Percentiles rank a stretch among this genome's conserved stretches.
Conservation (phyloP, 2,888 invertebrate genomes). For the Tenthredo mesomela region DNA sequence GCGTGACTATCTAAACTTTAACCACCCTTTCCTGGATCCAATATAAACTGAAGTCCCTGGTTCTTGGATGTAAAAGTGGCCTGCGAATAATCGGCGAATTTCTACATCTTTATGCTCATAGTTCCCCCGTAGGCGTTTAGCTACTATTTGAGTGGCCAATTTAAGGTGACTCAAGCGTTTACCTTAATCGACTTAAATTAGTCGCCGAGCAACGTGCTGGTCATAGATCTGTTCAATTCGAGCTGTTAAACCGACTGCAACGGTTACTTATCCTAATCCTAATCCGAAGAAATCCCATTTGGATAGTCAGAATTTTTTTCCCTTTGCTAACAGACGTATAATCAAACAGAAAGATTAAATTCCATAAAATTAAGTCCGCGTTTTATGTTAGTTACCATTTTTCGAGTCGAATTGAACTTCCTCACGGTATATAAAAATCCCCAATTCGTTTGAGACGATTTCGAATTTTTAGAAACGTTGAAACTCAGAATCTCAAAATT, state of each 20-base stretch:
- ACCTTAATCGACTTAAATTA: constrained; percentile 33
- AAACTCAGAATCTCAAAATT: too few relatives aligned
- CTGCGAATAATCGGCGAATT: not conserved
- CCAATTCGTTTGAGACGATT: too few relatives aligned
- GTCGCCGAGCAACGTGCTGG: too few relatives aligned
- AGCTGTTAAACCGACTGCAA: not conserved
- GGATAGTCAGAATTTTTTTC: not conserved
- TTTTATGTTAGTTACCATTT: not conserved
- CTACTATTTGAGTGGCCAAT: constrained; percentile 21
- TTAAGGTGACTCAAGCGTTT: constrained; percentile 24
- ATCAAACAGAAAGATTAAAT: not conserved
- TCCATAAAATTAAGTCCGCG: not conserved
- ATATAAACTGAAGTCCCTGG: constrained; percentile 4
- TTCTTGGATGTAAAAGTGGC: not conserved
- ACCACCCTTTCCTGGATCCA: not conserved
- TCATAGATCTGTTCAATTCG: constrained; percentile 1
- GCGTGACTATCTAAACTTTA: not conserved
- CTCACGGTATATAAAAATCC: too few relatives aligned
- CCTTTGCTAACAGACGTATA: not conserved
- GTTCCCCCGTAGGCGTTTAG: not conserved
- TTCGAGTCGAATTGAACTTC: not conserved
- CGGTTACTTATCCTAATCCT: not conserved
- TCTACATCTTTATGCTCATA: not conserved
- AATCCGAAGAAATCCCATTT: not conserved
- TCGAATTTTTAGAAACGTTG: too few relatives aligned